These are phyloP conservation scores for Gasterosteus aculeatus DNA, from an alignment of 2,113 vertebrate species.

Conservation along the genomic window DNA sequence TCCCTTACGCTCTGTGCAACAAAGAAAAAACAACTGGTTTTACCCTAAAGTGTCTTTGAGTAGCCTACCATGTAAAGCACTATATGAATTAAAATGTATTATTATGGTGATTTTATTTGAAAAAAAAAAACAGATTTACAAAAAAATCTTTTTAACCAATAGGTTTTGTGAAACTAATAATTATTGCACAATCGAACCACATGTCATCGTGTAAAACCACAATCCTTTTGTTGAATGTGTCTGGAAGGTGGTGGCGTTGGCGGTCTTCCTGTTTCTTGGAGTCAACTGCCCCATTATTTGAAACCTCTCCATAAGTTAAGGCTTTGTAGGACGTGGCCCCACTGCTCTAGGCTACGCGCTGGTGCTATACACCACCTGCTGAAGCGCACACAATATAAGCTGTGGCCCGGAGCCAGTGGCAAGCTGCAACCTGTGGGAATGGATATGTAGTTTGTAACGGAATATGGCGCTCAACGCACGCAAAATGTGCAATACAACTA, in stretches of 20 bases:
- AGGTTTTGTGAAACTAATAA: too few relatives aligned
- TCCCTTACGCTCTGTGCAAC: neutral
- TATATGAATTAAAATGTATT: too few relatives aligned
- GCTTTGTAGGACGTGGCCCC: neutral
- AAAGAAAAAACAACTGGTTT: neutral
- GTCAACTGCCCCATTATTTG: neutral
- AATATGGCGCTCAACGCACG: neutral
- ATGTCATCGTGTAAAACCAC: neutral
- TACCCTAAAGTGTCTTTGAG: too few relatives aligned
- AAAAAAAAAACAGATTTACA: too few relatives aligned
- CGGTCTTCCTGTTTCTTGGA: neutral
- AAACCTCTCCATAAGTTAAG: neutral
- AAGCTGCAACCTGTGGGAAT: constrained; percentile 58
- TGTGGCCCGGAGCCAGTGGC: constrained; percentile 44
- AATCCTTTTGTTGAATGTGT: neutral
- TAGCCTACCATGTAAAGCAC: too few relatives aligned
- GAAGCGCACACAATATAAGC: constrained; percentile 14
- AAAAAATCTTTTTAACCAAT: too few relatives aligned
- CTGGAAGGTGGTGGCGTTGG: neutral
- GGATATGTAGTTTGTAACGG: neutral
- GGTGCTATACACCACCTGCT: constrained; percentile 36
- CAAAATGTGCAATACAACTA: neutral
- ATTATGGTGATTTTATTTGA: too few relatives aligned
- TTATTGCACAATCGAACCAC: too few relatives aligned
- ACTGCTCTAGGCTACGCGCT: constrained; percentile 25